phyloP scores from a whole-genome alignment of 1,140 invertebrate genomes.

The Drosophila sproati region DNA sequence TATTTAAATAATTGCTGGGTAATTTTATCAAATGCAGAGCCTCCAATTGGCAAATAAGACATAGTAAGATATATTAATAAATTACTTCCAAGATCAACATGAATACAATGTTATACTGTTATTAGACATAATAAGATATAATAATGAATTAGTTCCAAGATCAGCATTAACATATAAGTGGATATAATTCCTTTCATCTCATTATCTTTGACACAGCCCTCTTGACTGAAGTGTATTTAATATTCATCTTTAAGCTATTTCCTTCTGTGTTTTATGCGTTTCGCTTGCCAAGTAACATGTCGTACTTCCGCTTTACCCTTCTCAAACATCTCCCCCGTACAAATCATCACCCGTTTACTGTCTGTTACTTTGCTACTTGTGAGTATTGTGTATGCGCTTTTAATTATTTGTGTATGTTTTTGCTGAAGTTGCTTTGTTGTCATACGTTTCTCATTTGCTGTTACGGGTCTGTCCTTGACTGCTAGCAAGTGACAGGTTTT shows the following conservation, averaged over 20 bases:
- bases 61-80: too few species aligned
- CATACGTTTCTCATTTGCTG: constrained; percentile 45
- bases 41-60: too few species aligned
- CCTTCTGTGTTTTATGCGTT: constrained; percentile 19
- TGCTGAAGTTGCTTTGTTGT: constrained; percentile 43
- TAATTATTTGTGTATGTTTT: constrained; percentile 69
- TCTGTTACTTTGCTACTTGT: constrained; percentile 20
- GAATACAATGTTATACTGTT: too few species aligned
- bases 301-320: neutral
- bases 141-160: too few species aligned
- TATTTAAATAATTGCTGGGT: too few species aligned
- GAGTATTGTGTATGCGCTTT: constrained; percentile 63
- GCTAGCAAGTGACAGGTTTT: constrained; percentile 70
- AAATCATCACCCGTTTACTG: neutral
- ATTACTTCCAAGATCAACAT: too few species aligned
- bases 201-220: neutral
- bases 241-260: constrained; percentile 15
- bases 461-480: constrained; percentile 11
- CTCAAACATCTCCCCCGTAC: neutral
- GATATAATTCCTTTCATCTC: too few species aligned
- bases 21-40: too few species aligned
- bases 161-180: too few species aligned
- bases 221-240: constrained; percentile 15
- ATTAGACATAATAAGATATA: too few species aligned
- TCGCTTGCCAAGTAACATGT: constrained; percentile 26